Base-by-base conservation (phyloP, 1,140 invertebrate species). In the Physella acuta region DNA sequence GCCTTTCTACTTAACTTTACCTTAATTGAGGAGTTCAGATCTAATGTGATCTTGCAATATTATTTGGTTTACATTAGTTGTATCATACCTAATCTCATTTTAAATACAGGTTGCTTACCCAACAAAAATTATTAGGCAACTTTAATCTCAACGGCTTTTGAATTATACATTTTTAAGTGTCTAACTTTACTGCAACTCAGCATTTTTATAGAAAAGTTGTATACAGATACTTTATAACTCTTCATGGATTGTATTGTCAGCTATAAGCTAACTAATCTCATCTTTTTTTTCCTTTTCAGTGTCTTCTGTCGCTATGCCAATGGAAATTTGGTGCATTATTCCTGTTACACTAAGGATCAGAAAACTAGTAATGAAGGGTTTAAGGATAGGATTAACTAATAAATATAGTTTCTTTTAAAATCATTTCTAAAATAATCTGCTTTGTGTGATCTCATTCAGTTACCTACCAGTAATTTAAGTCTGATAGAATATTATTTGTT, bases 261-360 rank as follows among this genome's bases (percentile, higher is more conserved):
- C 26, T 24, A 16, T 60, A 5, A 31, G 5, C 14, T 60, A 30
- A 16, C 11, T 60, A n/a, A n/a, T n/a, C n/a, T n/a, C 34, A 14
- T 67, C 30, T 26, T 56, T 37, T 71, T 75, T 79, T 83, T 80
- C 77, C 78, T 77, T 88, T 89, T 79, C 83, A 92, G 93, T 86
- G 94, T 94, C 34, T 94, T 98, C 85, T 93, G 94, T 3, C 87
- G 93, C 36, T 95, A 93, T 86, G 93, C 94, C 1, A 93, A 93
- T 85, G 94, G 94, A 2, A 91, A 94, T 75, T 91, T 96, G 37
- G 93, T 97, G 4, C 94, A 98, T 86, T 94, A 93, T 81, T 93
- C 91, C 0, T 97, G 94, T 84, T 82, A 75, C 71, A 82, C 79
- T 69, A 81, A 82, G 65, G 73, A 75, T 17, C 8, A 14, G 3